Evolutionary conservation across 2,797 vertebrate genomes (phyloP), one percentile per base, ranked within the genome.

Genomic region (Setipinna tenuifilis): DNA sequence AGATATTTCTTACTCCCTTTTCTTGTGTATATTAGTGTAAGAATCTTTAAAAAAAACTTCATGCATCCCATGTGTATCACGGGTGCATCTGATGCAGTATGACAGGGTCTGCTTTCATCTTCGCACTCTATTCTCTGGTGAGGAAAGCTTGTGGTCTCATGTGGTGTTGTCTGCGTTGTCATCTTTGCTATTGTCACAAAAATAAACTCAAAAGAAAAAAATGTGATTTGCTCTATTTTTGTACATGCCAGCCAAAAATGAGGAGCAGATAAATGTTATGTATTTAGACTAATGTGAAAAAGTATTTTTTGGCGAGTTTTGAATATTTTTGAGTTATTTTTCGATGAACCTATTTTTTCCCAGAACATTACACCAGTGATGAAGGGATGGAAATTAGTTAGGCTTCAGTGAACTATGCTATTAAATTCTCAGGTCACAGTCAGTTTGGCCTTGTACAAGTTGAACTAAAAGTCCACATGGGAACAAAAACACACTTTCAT

Each of bases 381-480:
- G 17, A 78, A 78, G 71, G 41, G 71, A 78, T 44, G 71, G 71
- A 44, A 7, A 78, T 78, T 78, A 21, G 31, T 10, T 21, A 44
- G 71, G 71, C 71, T 78, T 78, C 71, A 78, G 71, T 78, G 35
- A 35, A 6, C 17, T 25, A 17, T 21, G 17, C 71, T 21, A 21
- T 78, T 78, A 41, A 16, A 78, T 31, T 41, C 16, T 5, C 31
- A 78, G 71, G 71, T 78, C 71, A 78, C 10, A 41, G 71, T 17
- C 31, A 44, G 17, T 78, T 78, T 78, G 35, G 71, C 35, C 31
- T 44, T 44, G 41, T 78, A 78, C 71, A 78, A 78, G 71, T 78
- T 78, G 35, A 78, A 78, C 71, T 17, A 54, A 78, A 78, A 75
- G 28, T 41, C 31, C 71, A 78, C 35, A 78, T 78, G 71, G 35